Evolutionary conservation across 2,113 vertebrate species (phyloP), one percentile per base, ranked within the genome.

Genomic region (Edolisoma coerulescens): DNA sequence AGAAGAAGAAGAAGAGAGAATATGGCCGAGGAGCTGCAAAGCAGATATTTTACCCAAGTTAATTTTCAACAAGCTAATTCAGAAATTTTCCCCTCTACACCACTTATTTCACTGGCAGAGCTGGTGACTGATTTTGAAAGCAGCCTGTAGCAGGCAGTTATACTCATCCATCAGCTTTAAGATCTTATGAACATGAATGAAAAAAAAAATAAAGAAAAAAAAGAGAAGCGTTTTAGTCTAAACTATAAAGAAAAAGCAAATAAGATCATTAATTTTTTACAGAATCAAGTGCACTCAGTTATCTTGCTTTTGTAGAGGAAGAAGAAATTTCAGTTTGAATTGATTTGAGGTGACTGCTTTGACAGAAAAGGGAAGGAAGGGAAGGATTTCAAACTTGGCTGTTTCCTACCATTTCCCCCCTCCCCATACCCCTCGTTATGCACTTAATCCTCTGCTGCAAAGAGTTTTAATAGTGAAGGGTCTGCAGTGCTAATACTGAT

Each of bases 401-500:
- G 24, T 92, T 93, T 89, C 90, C 71, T 27, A 75, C 53, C 5
- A 19, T 30, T 93, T 44, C 4, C 6, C 20, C 7, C n/a, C 45
- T 50, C 45, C 44, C 4, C 32, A 53, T 28, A 69, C 54, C 9
- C 17, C 18, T 12, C 26, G 35, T 71, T 65, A 65, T 65, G 35
- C 67, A 87, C 32, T 91, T 53, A 84, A 49, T 90, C 81, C 70
- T 52, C 57, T 70, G 63, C 59, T 92, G 64, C 73, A 81, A 84
- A 81, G 84, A 41, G 35, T 90, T 95, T 94, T 91, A 90, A 86
- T 37, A 92, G 83, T 78, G 85, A 91, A 79, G 74, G 64, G 65
- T 50, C 67, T 94, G 81, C 7, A n/a, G 61, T 79, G 64, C 70
- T 92, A 92, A 83, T 94, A 80, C 74, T 95, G 96, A 96, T 92